Conservation (phyloP, 2,888 invertebrate genomes). For the Mythimna loreyi region DNA sequence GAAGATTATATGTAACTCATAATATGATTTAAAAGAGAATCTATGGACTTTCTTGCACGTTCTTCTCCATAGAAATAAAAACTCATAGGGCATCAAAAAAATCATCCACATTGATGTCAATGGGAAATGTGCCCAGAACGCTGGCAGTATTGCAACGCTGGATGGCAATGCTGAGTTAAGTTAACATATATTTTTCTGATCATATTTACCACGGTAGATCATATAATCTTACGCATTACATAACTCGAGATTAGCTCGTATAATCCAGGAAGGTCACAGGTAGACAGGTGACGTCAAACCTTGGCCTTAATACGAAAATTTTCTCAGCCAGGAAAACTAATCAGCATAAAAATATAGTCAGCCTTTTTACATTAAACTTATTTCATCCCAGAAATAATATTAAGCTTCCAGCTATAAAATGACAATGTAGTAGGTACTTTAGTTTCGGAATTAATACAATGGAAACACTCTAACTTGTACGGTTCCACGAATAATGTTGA, state of each 20-base stretch:
- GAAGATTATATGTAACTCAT: no score
- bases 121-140: no score
- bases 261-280: background rate
- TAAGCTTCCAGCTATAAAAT: constrained; percentile 34
- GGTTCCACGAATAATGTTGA: constrained; percentile 12
- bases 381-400: constrained; percentile 17
- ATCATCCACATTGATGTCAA: no score
- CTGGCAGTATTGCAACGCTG: no score
- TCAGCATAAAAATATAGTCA: constrained; percentile 39
- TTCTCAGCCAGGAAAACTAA: constrained; percentile 9
- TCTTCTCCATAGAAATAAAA: no score
- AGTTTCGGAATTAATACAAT: constrained; percentile 23
- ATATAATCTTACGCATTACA: background rate
- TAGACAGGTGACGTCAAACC: background rate
- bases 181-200: no score
- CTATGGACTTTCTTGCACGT: no score
- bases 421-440: constrained; percentile 6
- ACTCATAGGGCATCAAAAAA: no score
- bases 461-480: constrained; percentile 5
- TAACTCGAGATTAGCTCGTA: no score
- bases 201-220: no score
- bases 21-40: no score
- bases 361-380: constrained; percentile 31
- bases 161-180: no score
- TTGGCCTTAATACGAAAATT: background rate